Percentiles rank a stretch among this genome's conserved stretches.
phyloP scores from a whole-genome alignment of 2,113 vertebrate genomes.

The Recurvirostra avosetta region DNA sequence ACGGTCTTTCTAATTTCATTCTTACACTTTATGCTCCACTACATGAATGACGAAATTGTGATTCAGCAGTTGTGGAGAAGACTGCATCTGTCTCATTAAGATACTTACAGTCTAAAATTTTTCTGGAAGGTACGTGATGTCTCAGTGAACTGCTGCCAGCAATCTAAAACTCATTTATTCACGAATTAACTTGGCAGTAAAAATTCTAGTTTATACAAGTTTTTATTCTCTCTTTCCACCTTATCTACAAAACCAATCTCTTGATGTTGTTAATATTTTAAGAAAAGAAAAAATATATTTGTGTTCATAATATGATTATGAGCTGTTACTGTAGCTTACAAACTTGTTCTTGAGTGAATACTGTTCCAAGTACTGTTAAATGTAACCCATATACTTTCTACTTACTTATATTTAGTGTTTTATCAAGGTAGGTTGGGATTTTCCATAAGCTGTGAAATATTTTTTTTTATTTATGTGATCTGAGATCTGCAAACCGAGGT shows the following conservation, averaged over 20 bases:
- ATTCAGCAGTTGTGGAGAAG: conserved; percentile 2
- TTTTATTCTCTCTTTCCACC: neutral
- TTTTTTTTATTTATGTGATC: neutral
- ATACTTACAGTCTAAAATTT: neutral
- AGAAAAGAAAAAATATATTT: neutral
- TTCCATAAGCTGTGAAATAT: neutral
- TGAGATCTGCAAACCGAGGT: neutral
- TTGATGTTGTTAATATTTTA: neutral
- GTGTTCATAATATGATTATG: neutral
- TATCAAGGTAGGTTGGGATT: neutral
- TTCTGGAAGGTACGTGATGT: neutral
- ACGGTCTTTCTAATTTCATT: conserved; percentile 20
- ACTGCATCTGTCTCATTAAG: conserved; percentile 5
- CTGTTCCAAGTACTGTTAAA: neutral
- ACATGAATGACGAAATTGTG: conserved; percentile 12
- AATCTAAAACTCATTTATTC: neutral
- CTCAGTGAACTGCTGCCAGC: conserved; percentile 12
- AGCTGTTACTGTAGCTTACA: neutral
- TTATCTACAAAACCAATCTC: neutral
- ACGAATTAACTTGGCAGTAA: neutral
- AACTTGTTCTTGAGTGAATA: neutral
- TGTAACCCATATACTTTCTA: neutral
- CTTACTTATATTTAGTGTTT: neutral
- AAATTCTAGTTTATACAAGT: neutral
- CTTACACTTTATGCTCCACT: neutral